These are phyloP conservation scores for Himalopsyche japonica DNA, from an alignment of 2,888 invertebrate species.

Conservation along the genomic window DNA sequence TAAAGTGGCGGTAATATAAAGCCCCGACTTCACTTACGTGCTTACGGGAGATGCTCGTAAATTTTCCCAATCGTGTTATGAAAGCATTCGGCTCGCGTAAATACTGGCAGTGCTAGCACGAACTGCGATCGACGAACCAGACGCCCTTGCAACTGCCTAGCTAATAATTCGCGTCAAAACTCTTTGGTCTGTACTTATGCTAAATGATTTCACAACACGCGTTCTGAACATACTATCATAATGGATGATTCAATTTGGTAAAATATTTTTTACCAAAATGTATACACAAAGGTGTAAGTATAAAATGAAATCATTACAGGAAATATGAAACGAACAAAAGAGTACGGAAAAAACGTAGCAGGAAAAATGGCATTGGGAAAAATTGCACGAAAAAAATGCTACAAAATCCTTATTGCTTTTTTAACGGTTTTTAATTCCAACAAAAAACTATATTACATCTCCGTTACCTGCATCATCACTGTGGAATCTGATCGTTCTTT, in stretches of 20 bases:
- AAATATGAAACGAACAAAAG: too few relatives aligned
- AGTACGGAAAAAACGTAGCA: too few relatives aligned
- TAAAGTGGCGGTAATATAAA: not conserved
- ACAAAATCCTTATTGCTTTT: too few relatives aligned
- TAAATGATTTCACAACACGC: not conserved
- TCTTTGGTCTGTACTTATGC: not conserved
- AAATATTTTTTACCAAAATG: not conserved
- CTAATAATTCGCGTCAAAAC: not conserved
- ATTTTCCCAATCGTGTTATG: not conserved
- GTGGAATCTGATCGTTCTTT: too few relatives aligned
- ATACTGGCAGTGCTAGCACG: not conserved
- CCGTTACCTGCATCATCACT: too few relatives aligned
- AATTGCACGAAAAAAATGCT: too few relatives aligned
- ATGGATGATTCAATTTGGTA: not conserved
- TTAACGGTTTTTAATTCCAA: too few relatives aligned
- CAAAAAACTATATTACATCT: too few relatives aligned
- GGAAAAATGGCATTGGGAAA: too few relatives aligned
- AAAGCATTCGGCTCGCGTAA: not conserved
- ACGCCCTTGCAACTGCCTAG: not conserved
- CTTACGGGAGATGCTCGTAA: not conserved
- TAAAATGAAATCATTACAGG: too few relatives aligned
- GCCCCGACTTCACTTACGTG: not conserved
- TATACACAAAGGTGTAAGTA: too few relatives aligned
- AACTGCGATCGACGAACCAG: not conserved
- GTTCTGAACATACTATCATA: not conserved